Conservation (phyloP, 2,888 invertebrate genomes). For the Anoncus sp. region DNA sequence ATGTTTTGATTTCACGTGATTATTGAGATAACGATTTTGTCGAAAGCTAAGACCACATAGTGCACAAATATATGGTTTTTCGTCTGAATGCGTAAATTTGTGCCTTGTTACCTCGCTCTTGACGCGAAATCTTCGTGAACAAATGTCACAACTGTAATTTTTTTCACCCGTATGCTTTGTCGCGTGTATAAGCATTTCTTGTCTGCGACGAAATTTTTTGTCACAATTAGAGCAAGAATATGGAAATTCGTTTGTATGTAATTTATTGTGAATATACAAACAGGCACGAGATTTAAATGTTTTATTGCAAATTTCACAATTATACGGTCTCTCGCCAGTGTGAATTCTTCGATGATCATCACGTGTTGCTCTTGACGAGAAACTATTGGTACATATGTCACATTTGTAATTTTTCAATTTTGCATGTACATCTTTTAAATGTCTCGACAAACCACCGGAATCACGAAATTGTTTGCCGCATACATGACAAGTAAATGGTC, state of each 20-base stretch:
- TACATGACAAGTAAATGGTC: conserved; percentile 81
- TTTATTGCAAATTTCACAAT: conserved; percentile 84
- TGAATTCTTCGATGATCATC: conserved; percentile 82
- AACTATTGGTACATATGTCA: conserved; percentile 78
- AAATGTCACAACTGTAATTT: conserved; percentile 84
- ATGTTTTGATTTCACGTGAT: conserved; percentile 84
- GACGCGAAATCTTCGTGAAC: conserved; percentile 85
- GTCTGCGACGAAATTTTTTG: conserved; percentile 85
- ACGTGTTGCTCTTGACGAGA: conserved; percentile 80
- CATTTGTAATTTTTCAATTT: conserved; percentile 79
- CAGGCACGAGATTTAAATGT: conserved; percentile 83
- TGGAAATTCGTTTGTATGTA: conserved; percentile 83
- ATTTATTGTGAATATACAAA: conserved; percentile 83
- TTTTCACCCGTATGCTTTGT: conserved; percentile 85
- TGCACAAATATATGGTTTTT: conserved; percentile 83
- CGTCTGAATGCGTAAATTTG: conserved; percentile 84
- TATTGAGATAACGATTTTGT: conserved; percentile 85
- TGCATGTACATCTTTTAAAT: conserved; percentile 80
- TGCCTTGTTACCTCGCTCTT: conserved; percentile 86
- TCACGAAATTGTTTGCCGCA: conserved; percentile 82
- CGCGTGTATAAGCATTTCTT: conserved; percentile 78
- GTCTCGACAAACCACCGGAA: conserved; percentile 80
- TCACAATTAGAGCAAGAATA: conserved; percentile 84
- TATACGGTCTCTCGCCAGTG: conserved; percentile 78
- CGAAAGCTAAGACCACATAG: conserved; percentile 84